phyloP scores from a whole-genome alignment of 2,113 vertebrate species.

The Nesospiza acunhae region DNA sequence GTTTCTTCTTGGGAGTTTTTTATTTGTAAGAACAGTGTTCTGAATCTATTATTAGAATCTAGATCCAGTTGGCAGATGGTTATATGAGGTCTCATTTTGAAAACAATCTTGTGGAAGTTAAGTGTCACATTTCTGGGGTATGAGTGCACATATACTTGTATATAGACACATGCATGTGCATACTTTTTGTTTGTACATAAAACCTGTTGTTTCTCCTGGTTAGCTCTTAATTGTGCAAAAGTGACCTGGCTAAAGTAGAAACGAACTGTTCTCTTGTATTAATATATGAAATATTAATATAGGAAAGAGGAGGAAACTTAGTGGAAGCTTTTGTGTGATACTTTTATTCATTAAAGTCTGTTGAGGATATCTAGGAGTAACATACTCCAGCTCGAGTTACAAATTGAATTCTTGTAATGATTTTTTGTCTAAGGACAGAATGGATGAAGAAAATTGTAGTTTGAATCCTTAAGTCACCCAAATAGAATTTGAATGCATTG shows the following conservation, averaged over 20 bases:
- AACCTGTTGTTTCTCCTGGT: background rate
- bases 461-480: background rate
- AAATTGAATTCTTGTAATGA: background rate
- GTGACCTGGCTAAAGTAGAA: background rate
- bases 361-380: background rate
- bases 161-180: rapidly evolving
- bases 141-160: background rate
- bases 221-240: background rate
- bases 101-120: background rate
- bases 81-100: background rate
- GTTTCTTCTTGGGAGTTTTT: conserved; percentile 16
- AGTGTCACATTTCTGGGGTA: background rate
- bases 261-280: background rate
- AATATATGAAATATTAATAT: background rate
- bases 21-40: background rate
- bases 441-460: background rate
- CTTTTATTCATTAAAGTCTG: background rate
- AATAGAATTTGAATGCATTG: background rate
- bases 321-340: background rate
- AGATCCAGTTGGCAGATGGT: background rate
- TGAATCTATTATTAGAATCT: background rate
- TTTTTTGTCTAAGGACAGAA: background rate
- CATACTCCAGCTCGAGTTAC: background rate
- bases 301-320: background rate
- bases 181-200: background rate